A percentile compares a stretch with the other conserved stretches of the same genome.
Conservation (phyloP, 2,797 vertebrate genomes). For the Carcharodon carcharias region DNA sequence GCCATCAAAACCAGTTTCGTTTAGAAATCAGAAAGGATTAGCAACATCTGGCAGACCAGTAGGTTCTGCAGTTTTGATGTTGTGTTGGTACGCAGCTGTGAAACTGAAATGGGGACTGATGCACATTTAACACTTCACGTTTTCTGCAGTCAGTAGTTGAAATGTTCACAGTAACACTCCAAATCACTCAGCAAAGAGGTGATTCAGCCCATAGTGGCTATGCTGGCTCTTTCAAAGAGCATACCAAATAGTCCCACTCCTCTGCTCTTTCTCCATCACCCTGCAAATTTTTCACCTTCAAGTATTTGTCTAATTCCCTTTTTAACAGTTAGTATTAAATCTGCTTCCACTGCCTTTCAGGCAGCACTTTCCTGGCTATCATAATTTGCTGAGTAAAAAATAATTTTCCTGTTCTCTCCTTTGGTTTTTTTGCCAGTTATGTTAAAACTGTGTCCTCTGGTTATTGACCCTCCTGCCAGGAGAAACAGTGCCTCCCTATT, state of each 20-base stretch:
- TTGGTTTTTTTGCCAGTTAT: neutral
- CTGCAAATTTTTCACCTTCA: neutral
- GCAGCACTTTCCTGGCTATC: neutral
- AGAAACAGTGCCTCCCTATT: neutral
- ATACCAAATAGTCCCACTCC: neutral
- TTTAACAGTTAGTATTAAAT: neutral
- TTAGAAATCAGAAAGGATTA: neutral
- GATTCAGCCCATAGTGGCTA: neutral
- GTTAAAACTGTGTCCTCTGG: neutral
- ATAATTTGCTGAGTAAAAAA: neutral
- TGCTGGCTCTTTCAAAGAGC: too few species aligned
- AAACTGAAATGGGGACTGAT: neutral
- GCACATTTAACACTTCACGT: neutral
- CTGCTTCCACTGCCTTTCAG: neutral
- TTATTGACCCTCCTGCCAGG: neutral
- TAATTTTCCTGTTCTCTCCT: neutral
- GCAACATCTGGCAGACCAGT: neutral
- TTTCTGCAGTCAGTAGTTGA: neutral
- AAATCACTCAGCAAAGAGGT: neutral
- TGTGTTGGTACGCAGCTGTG: neutral
- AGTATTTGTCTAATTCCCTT: neutral
- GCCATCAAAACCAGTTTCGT: neutral
- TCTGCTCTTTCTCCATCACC: too few species aligned
- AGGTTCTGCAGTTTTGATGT: neutral
- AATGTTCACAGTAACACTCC: neutral